Evolutionary conservation across 2,797 vertebrate species (phyloP), one percentile per base, ranked within the genome.

Genomic region (Xenentodon cancila): DNA sequence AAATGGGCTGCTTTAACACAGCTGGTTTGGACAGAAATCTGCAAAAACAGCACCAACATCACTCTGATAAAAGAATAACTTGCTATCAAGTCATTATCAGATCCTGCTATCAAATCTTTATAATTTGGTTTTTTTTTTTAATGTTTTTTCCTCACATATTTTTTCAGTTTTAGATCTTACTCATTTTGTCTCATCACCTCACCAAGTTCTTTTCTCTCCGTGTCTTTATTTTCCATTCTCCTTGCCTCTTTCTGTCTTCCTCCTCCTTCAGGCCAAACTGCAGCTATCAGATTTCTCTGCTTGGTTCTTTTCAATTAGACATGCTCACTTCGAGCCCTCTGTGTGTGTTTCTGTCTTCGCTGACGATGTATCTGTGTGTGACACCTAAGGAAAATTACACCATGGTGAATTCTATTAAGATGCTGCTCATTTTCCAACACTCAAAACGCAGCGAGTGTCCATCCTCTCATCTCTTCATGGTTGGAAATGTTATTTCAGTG

Each of bases 231-330:
- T 51, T 34, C 46, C 42, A 43, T 21, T 25, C 58, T 47, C 54
- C 47, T 37, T n/a, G 21, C 45, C 9, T 50, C 49, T 19, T 42
- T 40, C 51, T 18, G 15, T 16, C n/a, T 43, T n/a, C 18, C 44
- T 43, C 57, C 71, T 64, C 80, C 88, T 82, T 72, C 70, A 68
- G 88, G 85, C 79, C 71, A 75, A 84, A 87, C 75, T 62, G 63
- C 73, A 80, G 82, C 81, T 77, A 89, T 91, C 88, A 87, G 84
- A 88, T 91, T 84, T 80, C 71, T 87, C 89, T 87, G 89, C 87
- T 92, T 88, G 84, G 86, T 78, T 91, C 79, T 89, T 92, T 92
- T 92, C 90, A 93, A 90, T 92, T 93, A 92, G 85, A 89, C 82
- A 71, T 82, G 80, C 79, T 79, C 60, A 69, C 81, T 87, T 85